Evolutionary conservation across 2,113 vertebrate species (phyloP), one percentile per base, ranked within the genome.

Genomic region (Planiliza haematocheilus): DNA sequence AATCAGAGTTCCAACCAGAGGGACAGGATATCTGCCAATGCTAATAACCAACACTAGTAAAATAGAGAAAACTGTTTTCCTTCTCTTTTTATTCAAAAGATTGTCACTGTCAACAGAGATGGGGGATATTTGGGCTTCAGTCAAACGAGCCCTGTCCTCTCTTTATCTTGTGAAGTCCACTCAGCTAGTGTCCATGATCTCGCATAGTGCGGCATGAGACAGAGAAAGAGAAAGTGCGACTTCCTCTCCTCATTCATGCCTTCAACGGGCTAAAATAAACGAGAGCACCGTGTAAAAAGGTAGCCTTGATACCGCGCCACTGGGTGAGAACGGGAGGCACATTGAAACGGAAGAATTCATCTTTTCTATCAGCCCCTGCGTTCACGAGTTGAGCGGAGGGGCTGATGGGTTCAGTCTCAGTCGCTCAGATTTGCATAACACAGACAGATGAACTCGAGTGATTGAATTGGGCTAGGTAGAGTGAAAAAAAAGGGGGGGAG

Each of bases 391-490:
- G 76, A 79, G 64, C 55, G 16, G 39, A 64, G 68, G 68, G 68
- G 67, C 68, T 71, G 76, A 71, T 90, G 82, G 88, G 84, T 94
- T 92, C 88, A 87, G 82, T 88, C 91, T 86, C 85, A 71, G 86
- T 73, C 70, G 88, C 89, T 84, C 85, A 88, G 85, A 93, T 93
- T 92, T 91, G 89, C 88, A 90, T 92, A 89, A 91, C 86, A 90
- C 79, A 89, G 87, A 89, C 86, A 88, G 89, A 92, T 91, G 87
- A 91, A 91, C 91, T 93, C 87, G 86, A 91, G 86, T 92, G 85
- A 92, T 91, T 93, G 87, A 93, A 92, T 92, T 90, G 88, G 79
- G 79, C 75, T 77, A 45, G 74, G 79, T 86, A 75, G 74, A 88
- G 79, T 75, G 79, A 30, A 30, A 30, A 30, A 30, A 30, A 30